Percentiles rank a stretch among this genome's conserved stretches.
These are phyloP conservation scores for Masticophis lateralis DNA, from an alignment of 2,797 vertebrate species.

Conservation along the genomic window DNA sequence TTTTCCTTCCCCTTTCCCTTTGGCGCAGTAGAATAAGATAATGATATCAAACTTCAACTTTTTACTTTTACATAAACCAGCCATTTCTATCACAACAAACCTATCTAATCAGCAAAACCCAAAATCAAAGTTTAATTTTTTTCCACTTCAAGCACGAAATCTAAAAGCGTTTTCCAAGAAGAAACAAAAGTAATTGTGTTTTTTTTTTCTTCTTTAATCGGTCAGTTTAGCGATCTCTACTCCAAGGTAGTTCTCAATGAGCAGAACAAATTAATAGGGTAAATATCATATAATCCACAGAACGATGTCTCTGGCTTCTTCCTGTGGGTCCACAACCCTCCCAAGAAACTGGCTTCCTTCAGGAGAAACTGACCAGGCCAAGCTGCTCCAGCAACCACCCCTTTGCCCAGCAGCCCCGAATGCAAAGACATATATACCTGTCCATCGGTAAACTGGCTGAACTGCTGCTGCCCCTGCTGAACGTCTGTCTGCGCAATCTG, in stretches of 20 bases:
- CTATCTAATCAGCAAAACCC: neutral
- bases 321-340: accelerated
- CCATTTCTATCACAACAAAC: neutral
- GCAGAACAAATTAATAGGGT: neutral
- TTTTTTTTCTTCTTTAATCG: neutral
- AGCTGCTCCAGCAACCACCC: no score
- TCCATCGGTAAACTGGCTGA: constrained; percentile 97
- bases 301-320: neutral
- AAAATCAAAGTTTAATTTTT: neutral
- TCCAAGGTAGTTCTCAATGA: neutral
- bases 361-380: neutral
- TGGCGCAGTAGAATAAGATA: neutral
- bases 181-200: neutral
- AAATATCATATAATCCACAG: neutral
- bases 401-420: accelerated
- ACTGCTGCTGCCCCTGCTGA: constrained; percentile 96
- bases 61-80: neutral
- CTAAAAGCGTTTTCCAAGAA: neutral
- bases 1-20: neutral
- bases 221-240: neutral
- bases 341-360: accelerated
- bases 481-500: constrained; percentile 95
- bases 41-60: neutral
- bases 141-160: neutral
- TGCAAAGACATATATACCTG: constrained; percentile 77